Base-by-base conservation (phyloP, 2,888 invertebrate species). In the Scaptomyza caliginosa region DNA sequence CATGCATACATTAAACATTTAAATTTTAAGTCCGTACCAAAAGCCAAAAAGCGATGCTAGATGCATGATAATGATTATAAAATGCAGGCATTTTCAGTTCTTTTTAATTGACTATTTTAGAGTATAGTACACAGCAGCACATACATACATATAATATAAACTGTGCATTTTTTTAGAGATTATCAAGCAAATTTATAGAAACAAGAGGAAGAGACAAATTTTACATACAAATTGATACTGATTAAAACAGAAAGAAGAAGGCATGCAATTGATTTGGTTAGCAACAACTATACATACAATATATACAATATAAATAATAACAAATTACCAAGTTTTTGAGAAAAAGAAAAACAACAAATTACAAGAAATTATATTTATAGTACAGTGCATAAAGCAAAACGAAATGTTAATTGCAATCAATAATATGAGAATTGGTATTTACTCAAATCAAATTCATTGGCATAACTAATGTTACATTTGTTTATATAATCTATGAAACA, bases 401-500 rank as follows among this genome's bases (percentile, higher is more conserved):
- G 40, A 34, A 77, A 65, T 65, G 66, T 65, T 67, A 56, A 67
- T 52, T 67, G 67, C 67, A 72, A 72, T 45, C 55, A 51, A 59
- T 43, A 67, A 66, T 52, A 66, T 57, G 66, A 42, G 32, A 43
- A 55, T 54, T 66, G 58, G 63, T 69, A 60, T 64, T 52, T 62
- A 72, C 75, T 56, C 54, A 32, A 60, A 59, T 32, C 43, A 7
- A 43, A 40, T 42, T 45, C 30, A 49, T 28, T 10, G 46, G 36
- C 63, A 56, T 65, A 62, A 64, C 56, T 56, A 63, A 81, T 79
- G 89, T 89, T 89, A 81, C 77, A 89, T 89, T 89, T 90, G 88
- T 88, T 87, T 89, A 90, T 89, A 89, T 90, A 90, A 89, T 89
- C 90, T 89, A 89, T 89, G 78, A 75, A 74, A 73, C 66, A 49